These are phyloP conservation scores for Tetanocera ferruginea DNA, from an alignment of 2,888 invertebrate genomes.

Conservation along the genomic window DNA sequence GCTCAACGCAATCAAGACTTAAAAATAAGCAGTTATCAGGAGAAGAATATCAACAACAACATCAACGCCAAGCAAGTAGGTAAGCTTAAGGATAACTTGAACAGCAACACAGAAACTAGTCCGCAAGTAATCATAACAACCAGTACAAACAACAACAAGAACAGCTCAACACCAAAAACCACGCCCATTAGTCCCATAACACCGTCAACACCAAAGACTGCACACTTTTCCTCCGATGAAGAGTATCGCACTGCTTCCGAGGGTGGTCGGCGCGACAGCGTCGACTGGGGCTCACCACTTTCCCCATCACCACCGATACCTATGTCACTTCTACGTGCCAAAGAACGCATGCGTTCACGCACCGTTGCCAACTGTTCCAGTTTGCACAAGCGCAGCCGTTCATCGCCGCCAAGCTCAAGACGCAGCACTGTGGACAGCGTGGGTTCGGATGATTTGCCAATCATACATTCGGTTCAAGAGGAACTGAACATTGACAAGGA, in stretches of 20 bases:
- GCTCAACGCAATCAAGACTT: slow-evolving; percentile 62
- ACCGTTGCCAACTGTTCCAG: slow-evolving; percentile 71
- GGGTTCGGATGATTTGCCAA: slow-evolving; percentile 73
- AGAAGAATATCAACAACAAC: slow-evolving; percentile 37
- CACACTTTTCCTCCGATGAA: slow-evolving; percentile 86
- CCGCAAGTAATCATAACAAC: slow-evolving; percentile 47
- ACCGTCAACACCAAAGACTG: slow-evolving; percentile 76
- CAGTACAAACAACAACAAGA: slow-evolving; percentile 35
- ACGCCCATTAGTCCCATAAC: slow-evolving; percentile 49
- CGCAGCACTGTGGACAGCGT: slow-evolving; percentile 77
- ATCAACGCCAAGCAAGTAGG: slow-evolving; percentile 23
- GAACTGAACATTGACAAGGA: slow-evolving; percentile 72
- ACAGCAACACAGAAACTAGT: slow-evolving; percentile 45
- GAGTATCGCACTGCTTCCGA: slow-evolving; percentile 91
- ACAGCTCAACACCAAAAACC: slow-evolving; percentile 39
- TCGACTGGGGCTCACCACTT: slow-evolving; percentile 83
- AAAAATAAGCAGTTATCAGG: slow-evolving; percentile 46
- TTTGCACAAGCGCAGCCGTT: slow-evolving; percentile 74
- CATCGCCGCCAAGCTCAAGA: slow-evolving; percentile 75
- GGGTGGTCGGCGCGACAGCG: slow-evolving; percentile 83
- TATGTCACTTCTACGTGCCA: slow-evolving; percentile 76
- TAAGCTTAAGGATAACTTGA: background rate
- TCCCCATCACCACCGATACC: slow-evolving; percentile 79
- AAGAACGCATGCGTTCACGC: slow-evolving; percentile 74
- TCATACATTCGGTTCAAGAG: slow-evolving; percentile 62